A percentile compares a stretch with the other conserved stretches of the same genome.
phyloP scores from a whole-genome alignment of 2,888 invertebrate genomes.

The Scaptodrosophila latifasciaeformis region DNA sequence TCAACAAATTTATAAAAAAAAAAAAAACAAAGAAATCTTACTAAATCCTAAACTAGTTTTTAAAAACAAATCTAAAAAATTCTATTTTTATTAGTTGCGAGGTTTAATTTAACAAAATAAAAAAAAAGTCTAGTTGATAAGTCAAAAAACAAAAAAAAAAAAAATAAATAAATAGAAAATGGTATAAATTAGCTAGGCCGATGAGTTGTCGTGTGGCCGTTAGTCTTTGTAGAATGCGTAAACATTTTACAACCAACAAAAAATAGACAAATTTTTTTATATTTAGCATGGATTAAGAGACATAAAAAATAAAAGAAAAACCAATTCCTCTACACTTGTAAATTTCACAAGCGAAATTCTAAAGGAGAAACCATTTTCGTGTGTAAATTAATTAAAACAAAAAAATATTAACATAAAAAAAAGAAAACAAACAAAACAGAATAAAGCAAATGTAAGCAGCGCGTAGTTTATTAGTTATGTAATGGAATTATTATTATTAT shows the following conservation, averaged over 20 bases:
- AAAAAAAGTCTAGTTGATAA: slow-evolving; percentile 20
- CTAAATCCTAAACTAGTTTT: no score
- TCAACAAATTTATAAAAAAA: slow-evolving; percentile 49
- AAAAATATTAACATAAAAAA: slow-evolving; percentile 16
- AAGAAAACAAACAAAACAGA: slow-evolving; percentile 13
- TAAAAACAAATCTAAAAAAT: no score
- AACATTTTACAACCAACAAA: slow-evolving; percentile 3
- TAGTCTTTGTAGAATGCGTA: not conserved
- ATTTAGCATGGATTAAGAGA: not conserved
- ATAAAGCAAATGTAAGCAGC: slow-evolving; percentile 37
- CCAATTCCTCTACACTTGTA: slow-evolving; percentile 15
- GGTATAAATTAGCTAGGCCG: not conserved
- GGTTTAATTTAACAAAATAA: slow-evolving; percentile 25
- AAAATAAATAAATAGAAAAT: slow-evolving; percentile 6
- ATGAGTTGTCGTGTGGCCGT: not conserved
- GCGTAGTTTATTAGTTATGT: slow-evolving; percentile 54
- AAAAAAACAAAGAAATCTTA: slow-evolving; percentile 22
- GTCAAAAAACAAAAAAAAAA: slow-evolving; percentile 12
- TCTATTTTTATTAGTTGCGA: slow-evolving; percentile 17
- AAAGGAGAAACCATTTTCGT: slow-evolving; percentile 6
- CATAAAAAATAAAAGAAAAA: not conserved
- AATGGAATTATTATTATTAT: slow-evolving; percentile 30
- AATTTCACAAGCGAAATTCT: slow-evolving; percentile 5
- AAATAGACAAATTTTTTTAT: slow-evolving; percentile 44
- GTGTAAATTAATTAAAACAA: slow-evolving; percentile 35